Percentiles rank a stretch among this genome's conserved stretches.
Conservation (phyloP, 2,888 invertebrate species). For the Acanthosepion esculentum region DNA sequence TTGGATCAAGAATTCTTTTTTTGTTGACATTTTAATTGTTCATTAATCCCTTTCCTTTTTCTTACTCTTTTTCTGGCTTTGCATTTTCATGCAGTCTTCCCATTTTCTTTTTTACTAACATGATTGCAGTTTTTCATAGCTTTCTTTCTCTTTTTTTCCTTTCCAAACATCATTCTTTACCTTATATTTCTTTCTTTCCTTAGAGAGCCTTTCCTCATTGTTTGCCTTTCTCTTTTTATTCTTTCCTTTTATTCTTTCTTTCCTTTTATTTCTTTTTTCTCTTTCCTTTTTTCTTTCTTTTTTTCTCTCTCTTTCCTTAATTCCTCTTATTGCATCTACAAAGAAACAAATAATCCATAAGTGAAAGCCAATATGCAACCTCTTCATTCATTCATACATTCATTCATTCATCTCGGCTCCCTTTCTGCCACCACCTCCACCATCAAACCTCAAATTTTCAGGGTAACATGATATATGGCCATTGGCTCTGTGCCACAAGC, state of each 20-base stretch:
- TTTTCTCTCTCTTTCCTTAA: background rate
- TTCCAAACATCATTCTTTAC: too few relatives aligned
- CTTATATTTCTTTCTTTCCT: too few relatives aligned
- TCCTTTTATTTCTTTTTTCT: background rate
- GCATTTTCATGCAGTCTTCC: too few relatives aligned
- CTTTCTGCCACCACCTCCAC: background rate
- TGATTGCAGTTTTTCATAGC: too few relatives aligned
- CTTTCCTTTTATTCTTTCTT: background rate
- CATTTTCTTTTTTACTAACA: too few relatives aligned
- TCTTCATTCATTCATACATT: background rate
- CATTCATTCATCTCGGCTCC: too few relatives aligned
- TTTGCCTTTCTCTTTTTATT: background rate
- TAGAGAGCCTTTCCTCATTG: too few relatives aligned
- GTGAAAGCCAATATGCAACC: slow-evolving; percentile 6
- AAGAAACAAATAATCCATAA: slow-evolving; percentile 33
- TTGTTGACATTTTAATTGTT: too few relatives aligned
- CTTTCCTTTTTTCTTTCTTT: background rate
- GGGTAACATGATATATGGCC: slow-evolving; percentile 22
- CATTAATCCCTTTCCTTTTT: too few relatives aligned
- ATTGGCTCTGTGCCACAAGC: background rate
- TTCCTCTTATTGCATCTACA: background rate
- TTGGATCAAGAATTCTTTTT: too few relatives aligned
- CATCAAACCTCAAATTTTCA: background rate
- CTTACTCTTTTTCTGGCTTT: too few relatives aligned
- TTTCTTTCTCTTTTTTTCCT: too few relatives aligned